phyloP scores from a whole-genome alignment of 1,140 invertebrate species.

The Drusus annulatus region DNA sequence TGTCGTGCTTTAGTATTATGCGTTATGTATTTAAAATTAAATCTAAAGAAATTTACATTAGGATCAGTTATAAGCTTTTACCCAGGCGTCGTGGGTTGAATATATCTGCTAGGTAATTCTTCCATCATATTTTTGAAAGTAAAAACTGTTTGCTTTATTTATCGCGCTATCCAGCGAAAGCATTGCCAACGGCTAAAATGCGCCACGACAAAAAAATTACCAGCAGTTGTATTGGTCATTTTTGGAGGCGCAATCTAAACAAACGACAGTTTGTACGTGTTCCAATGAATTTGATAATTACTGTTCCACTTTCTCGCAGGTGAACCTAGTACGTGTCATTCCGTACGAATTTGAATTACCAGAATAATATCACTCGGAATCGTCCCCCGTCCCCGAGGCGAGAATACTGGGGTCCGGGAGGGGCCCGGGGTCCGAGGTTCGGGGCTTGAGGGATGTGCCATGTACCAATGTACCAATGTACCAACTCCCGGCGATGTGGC shows the following conservation, averaged over 20 bases:
- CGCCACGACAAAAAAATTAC: too few species aligned
- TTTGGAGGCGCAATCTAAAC: neutral
- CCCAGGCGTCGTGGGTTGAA: too few species aligned
- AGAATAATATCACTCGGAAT: conserved; percentile 49
- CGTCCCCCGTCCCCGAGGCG: neutral
- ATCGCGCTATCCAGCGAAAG: too few species aligned
- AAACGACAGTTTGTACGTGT: neutral
- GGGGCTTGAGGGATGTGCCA: conserved; percentile 24
- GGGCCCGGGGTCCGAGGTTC: conserved; percentile 4
- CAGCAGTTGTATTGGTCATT: neutral
- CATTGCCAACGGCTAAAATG: too few species aligned
- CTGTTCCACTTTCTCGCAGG: conserved; percentile 41
- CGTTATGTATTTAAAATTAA: too few species aligned
- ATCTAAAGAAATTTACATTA: too few species aligned
- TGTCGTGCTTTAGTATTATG: too few species aligned
- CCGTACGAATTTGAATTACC: conserved; percentile 51
- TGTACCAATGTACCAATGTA: conserved; percentile 23
- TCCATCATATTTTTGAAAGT: too few species aligned
- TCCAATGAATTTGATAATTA: conserved; percentile 47
- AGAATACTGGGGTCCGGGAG: neutral
- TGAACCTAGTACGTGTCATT: conserved; percentile 55
- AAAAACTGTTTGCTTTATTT: too few species aligned
- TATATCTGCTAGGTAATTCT: too few species aligned
- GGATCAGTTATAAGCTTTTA: too few species aligned
- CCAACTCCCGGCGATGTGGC: conserved; percentile 41